phyloP scores from a whole-genome alignment of 2,113 vertebrate genomes.

The Corythaeola cristata region DNA sequence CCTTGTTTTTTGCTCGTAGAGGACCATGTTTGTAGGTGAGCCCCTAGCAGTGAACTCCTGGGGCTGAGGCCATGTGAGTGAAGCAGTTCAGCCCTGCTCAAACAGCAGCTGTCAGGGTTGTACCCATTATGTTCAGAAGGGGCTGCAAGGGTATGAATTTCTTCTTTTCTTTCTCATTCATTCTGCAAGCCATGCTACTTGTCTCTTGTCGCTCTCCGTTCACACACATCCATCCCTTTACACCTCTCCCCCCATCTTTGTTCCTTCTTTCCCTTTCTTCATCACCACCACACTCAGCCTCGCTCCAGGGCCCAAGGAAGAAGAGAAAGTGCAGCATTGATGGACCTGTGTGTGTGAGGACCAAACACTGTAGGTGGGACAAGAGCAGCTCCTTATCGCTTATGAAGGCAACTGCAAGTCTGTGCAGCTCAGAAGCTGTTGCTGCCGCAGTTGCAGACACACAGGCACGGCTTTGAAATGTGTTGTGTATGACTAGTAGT shows the following conservation, averaged over 20 bases:
- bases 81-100: not conserved
- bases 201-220: not conserved
- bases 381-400: not conserved
- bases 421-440: not conserved
- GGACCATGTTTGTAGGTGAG: not conserved
- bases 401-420: not conserved
- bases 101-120: not conserved
- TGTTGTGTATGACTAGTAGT: not conserved
- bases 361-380: not conserved
- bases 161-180: not conserved
- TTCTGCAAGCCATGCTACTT: not conserved
- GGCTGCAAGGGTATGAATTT: not conserved
- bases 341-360: accelerated
- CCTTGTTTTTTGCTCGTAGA: not conserved
- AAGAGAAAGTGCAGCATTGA: not conserved
- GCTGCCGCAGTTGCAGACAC: not conserved
- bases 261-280: not conserved
- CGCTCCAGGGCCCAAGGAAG: not conserved
- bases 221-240: not conserved
- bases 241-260: not conserved
- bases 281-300: not conserved
- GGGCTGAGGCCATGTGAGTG: accelerated
- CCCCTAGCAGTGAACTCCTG: not conserved
- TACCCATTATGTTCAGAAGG: not conserved
- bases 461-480: not conserved